Evolutionary conservation across 2,113 vertebrate species (phyloP), one percentile per base, ranked within the genome.

Genomic region (Chaetodon auriga): DNA sequence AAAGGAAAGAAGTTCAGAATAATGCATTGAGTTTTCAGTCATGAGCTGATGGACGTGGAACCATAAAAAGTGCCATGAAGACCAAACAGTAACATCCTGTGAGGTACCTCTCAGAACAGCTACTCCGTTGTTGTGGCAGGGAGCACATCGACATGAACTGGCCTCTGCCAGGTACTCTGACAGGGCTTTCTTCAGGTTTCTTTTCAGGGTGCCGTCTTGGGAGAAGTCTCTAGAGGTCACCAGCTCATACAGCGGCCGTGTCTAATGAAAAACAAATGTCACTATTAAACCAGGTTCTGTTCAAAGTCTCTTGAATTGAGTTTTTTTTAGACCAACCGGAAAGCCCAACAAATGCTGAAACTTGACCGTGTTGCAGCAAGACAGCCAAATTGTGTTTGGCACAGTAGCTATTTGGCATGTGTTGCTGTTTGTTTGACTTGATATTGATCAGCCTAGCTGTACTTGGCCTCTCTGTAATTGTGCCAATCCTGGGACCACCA

Each of bases 121-220:
- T 13, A 95, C 79, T 51, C 98, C 98, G 0, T 98, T 99, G 84
- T 96, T 95, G 0, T 25, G 95, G 90, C 98, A 99, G 0, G 96
- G 97, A 19, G 95, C 90, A 45, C 98, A 99, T 49, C 25, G 95
- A 72, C 98, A 99, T 8, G 96, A 84, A 43, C 94, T 96, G 38
- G 57, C 92, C 93, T 99, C 97, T 9, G 23, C 85, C 92, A 96
- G 93, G 90, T 97, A 97, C 85, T 98, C 96, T 0, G 94, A 88
- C 79, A 99, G 90, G 3, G 97, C 97, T 60, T 62, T 90, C 35
- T 88, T 96, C 92, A 99, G 94, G 78, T 98, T 97, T 79, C 95
- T 95, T 78, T 92, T 98, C 78, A 99, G 87, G 0, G 55, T 82
- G 53, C 58, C 70, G 1, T 92, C 88, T 4, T 93, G 93, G 60